Percentiles rank a stretch among this genome's conserved stretches.
These are phyloP conservation scores for Lates calcarifer DNA, from an alignment of 2,113 vertebrate species.

Conservation along the genomic window DNA sequence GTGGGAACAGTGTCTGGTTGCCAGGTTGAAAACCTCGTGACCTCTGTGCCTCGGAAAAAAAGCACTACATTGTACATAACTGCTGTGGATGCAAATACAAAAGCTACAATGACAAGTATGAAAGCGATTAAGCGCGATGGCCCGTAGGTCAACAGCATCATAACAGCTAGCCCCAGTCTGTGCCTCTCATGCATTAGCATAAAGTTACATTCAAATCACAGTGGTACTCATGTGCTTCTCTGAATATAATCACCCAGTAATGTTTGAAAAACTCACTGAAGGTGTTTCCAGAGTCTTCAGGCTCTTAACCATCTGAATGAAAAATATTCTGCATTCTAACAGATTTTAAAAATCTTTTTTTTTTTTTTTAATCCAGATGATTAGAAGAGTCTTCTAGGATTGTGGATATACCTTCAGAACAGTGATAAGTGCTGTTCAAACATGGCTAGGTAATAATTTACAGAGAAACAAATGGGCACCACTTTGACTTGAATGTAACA, in stretches of 20 bases:
- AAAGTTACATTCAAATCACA: background rate
- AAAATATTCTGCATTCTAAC: background rate
- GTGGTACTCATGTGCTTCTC: background rate
- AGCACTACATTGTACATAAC: constrained; percentile 48
- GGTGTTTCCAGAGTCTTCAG: background rate
- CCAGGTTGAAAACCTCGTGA: constrained; percentile 42
- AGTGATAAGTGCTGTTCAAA: background rate
- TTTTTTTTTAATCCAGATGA: background rate
- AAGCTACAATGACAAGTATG: constrained; percentile 30
- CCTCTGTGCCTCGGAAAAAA: constrained; percentile 50
- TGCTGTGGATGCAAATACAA: constrained; percentile 51
- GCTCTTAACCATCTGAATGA: background rate
- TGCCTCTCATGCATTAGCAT: constrained; percentile 9
- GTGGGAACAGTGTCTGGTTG: constrained; percentile 20
- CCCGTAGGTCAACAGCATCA: constrained; percentile 25
- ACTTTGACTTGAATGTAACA: background rate
- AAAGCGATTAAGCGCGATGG: constrained; percentile 13
- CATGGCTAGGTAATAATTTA: background rate
- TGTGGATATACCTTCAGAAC: background rate
- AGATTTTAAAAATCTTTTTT: background rate
- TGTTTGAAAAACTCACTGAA: background rate
- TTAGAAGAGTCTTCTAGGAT: background rate
- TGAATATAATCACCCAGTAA: background rate
- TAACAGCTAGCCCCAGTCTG: constrained; percentile 27
- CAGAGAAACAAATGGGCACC: background rate